Base-by-base conservation (phyloP, 2,888 invertebrate genomes). In the Amiota mariae region DNA sequence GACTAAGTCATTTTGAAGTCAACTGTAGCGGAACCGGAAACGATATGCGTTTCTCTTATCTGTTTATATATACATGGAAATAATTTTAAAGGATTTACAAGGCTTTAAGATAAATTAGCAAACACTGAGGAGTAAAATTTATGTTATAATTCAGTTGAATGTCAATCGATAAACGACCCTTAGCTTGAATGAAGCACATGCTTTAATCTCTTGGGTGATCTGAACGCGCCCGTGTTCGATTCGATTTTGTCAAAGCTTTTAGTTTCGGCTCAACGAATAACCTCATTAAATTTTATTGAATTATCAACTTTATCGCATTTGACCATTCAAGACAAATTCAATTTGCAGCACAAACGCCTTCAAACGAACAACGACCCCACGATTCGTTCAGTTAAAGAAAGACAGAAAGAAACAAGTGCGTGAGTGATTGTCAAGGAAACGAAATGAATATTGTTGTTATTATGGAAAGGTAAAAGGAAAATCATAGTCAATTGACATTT, bases 301-400 rank as follows among this genome's bases (percentile, higher is more conserved):
- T 84, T 85, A 82, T 80, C 76, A 80, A 79, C 79, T 78, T 85
- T 84, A 84, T 85, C 85, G 78, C 75, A 84, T 81, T 84, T 82
- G 85, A 78, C 84, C 84, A 78, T 78, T 75, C 73, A 64, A 64
- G 61, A 13, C 48, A 63, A 77, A 81, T 82, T 81, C 78, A 79
- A 84, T 83, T 83, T 78, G 77, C 63, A 75, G 79, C 75, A 77
- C 76, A 77, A 77, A 76, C 71, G 75, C 73, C 70, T 74, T 63
- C 63, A 66, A 63, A 36, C 36, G 36, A 24, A 24, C 46, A 11
- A 46, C 59, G 59, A 9, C 11, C 59, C 36, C 36, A 36, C 36
- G 6, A 36, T 36, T 36, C 8, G 36, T 36, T 4, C 36, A 36
- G 36, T 6, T 36, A 36, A 36, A 54, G 13, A 10, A 18, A 59